Evolutionary conservation across 2,113 vertebrate genomes (phyloP).

Genomic region (Bolborhynchus lineola): DNA sequence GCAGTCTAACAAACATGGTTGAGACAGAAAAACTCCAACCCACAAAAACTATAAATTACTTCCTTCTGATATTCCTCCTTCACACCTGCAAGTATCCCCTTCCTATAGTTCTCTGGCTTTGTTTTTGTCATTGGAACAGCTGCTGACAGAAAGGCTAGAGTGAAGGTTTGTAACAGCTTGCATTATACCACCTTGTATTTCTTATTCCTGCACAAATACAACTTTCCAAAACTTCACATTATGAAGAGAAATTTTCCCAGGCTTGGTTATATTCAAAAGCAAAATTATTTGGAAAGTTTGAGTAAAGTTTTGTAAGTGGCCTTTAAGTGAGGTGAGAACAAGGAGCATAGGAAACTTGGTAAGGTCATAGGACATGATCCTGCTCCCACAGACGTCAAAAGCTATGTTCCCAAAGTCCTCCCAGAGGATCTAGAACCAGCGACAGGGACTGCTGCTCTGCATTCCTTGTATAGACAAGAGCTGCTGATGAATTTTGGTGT

Average conservation of each 20-base stretch:
- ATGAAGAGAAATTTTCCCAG: conserved; percentile 18
- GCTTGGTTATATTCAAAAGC: background rate
- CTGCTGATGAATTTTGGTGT: background rate
- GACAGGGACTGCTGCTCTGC: background rate
- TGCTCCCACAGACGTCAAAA: background rate
- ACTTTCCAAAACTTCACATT: background rate
- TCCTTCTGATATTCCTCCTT: background rate
- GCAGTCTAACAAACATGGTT: background rate
- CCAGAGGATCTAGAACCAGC: conserved; percentile 40
- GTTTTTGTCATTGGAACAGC: background rate
- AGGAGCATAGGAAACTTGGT: conserved; percentile 20
- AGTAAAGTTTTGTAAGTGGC: background rate
- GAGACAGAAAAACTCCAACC: background rate
- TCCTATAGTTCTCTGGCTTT: background rate
- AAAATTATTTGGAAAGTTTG: conserved; percentile 51
- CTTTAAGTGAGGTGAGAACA: background rate
- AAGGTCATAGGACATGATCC: conserved; percentile 29
- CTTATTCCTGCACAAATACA: background rate
- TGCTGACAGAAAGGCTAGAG: background rate
- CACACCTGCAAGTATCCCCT: background rate
- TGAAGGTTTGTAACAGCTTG: background rate
- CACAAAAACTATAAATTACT: background rate
- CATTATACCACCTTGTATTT: background rate
- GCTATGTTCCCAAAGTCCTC: background rate
- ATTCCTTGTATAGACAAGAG: background rate